Evolutionary conservation across 2,888 invertebrate species (phyloP), one percentile per base, ranked within the genome.

Genomic region (Pardosa pseudoannulata): DNA sequence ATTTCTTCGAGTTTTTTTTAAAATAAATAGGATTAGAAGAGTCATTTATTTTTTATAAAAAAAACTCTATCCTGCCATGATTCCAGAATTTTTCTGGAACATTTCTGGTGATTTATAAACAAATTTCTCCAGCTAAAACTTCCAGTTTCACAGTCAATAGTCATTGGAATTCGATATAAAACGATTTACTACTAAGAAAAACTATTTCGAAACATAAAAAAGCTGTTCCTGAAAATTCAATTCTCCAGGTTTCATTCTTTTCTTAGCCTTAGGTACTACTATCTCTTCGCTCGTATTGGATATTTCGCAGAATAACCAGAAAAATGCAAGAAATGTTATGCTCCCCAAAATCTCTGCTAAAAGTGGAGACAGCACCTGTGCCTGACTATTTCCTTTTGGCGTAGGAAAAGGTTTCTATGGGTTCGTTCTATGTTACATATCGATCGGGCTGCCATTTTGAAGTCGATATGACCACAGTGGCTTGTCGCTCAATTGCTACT

Each of bases 291-390:
- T 23, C 3, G 23, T 11, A 23, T 56, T 56, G 56, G 56, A 56
- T 56, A 56, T 56, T 56, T 56, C 23, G 5, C 23, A 23, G 23
- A 56, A 56, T 56, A 56, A 56, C 19, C 1, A 23, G 23, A 56
- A 56, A 56, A 56, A 56, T 56, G 56, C 56, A 56, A 56, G 56
- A 56, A 23, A 56, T 46, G 23, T 56, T 19, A 19, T 56, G 56
- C 23, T 6, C 11, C 13, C 23, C n/a, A n/a, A n/a, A 23, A 56
- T 56, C 56, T 56, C 23, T 23, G 5, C 11, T 56, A 5, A 19
- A 2, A 56, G 56, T 6, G 19, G 23, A 56, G 56, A 56, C 23
- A 56, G 23, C 56, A 56, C 56, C 56, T 56, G 56, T 56, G 56
- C 11, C 56, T 56, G 23, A 5, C 23, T 23, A 46, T 46, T 46